A percentile compares a stretch with the other conserved stretches of the same genome.
These are phyloP conservation scores for Scrobipalpa atriplicella DNA, from an alignment of 2,888 invertebrate species.

Conservation along the genomic window DNA sequence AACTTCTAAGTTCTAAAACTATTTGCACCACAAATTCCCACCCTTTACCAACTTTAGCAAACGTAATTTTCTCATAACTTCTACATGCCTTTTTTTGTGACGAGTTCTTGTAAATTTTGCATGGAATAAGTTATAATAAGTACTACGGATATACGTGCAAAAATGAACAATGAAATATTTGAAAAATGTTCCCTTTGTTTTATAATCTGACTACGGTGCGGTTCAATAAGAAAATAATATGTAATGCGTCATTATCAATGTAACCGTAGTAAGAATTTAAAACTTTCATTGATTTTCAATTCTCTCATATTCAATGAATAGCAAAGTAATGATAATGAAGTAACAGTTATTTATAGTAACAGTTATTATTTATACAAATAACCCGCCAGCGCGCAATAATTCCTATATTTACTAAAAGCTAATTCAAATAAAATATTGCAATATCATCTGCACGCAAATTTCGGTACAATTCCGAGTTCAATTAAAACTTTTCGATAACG, in stretches of 20 bases:
- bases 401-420: not conserved
- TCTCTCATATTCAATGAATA: not conserved
- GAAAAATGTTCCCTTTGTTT: no score
- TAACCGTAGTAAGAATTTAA: no score
- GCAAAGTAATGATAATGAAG: not conserved
- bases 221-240: no score
- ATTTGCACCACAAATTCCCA: constrained; percentile 44
- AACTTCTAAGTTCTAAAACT: constrained; percentile 41
- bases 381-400: not conserved
- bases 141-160: no score
- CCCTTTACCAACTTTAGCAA: constrained; percentile 29
- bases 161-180: no score
- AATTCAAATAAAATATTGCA: not conserved
- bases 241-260: no score
- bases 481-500: not conserved
- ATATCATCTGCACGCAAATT: not conserved
- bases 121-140: no score
- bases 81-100: no score
- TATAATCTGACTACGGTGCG: no score
- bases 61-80: constrained; percentile 35
- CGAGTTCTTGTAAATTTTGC: no score
- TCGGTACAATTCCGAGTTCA: not conserved
- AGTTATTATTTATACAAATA: not conserved
- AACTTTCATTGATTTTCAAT: no score
- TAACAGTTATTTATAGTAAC: not conserved